Percentiles rank a stretch among this genome's conserved stretches.
These are phyloP conservation scores for Drosophila pullipes DNA, from an alignment of 2,888 invertebrate genomes.

Conservation along the genomic window DNA sequence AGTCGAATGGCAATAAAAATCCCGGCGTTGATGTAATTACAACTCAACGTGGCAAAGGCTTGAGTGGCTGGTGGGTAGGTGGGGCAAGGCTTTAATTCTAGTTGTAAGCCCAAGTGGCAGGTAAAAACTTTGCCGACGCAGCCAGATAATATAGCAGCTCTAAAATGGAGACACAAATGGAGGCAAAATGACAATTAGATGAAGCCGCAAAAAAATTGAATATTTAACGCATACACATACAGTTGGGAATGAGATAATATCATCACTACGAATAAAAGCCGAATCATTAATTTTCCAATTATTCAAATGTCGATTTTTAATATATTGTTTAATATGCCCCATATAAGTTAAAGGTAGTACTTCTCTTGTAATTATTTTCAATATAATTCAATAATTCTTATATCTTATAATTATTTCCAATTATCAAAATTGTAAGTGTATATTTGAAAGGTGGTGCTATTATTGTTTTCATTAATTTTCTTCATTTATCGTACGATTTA, in stretches of 20 bases:
- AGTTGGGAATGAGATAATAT: not conserved
- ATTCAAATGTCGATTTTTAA: not conserved
- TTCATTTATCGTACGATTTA: not conserved
- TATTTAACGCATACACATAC: not conserved
- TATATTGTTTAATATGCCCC: not conserved
- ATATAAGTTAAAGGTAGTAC: not conserved
- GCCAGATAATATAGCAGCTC: constrained; percentile 37
- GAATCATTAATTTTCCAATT: not conserved
- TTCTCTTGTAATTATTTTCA: not conserved
- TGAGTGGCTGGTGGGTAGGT: constrained; percentile 26
- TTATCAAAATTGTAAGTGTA: not conserved
- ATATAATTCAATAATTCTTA: not conserved
- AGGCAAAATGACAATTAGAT: constrained; percentile 16
- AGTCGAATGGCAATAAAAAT: constrained; percentile 64
- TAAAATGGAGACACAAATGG: constrained; percentile 1
- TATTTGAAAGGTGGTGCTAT: not conserved
- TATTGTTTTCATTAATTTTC: not conserved
- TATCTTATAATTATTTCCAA: not conserved
- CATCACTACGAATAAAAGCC: not conserved
- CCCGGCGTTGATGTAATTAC: constrained; percentile 73
- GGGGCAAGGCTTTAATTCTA: constrained; percentile 45
- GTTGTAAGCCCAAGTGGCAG: constrained; percentile 34
- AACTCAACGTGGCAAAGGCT: constrained; percentile 46
- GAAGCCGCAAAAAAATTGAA: constrained; percentile 4
- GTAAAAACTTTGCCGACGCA: constrained; percentile 51